Evolutionary conservation across 2,888 invertebrate species (phyloP).

Genomic region (Scaptomyza reducta): DNA sequence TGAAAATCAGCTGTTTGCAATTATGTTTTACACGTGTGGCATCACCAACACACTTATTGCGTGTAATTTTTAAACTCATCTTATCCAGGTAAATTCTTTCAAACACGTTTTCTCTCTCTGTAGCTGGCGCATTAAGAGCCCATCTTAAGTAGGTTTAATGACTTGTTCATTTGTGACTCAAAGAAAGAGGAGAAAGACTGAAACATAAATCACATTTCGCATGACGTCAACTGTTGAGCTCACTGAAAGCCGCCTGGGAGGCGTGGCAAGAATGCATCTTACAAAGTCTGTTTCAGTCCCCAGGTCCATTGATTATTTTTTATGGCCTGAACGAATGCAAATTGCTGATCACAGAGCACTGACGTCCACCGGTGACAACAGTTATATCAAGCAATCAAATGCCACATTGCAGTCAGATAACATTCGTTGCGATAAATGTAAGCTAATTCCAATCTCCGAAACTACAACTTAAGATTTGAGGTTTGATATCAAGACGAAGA

Average conservation of each 20-base stretch:
- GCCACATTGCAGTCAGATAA: constrained; percentile 65
- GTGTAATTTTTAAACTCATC: background rate
- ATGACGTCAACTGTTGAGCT: constrained; percentile 51
- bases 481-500: constrained; percentile 29
- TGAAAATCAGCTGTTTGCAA: background rate
- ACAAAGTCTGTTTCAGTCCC: background rate
- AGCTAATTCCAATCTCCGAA: constrained; percentile 25
- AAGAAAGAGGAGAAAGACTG: constrained; percentile 23
- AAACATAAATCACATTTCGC: constrained; percentile 70
- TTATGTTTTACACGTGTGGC: background rate
- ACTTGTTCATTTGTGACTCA: constrained; percentile 57
- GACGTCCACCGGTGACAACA: constrained; percentile 14
- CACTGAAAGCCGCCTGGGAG: constrained; percentile 20
- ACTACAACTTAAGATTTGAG: constrained; percentile 39
- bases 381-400: constrained; percentile 56
- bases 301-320: constrained; percentile 26
- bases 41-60: background rate
- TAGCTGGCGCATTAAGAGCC: constrained; percentile 45
- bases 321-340: constrained; percentile 40
- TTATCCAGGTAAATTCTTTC: background rate
- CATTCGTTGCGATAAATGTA: constrained; percentile 53
- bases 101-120: constrained; percentile 5
- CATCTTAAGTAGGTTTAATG: constrained; percentile 76
- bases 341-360: constrained; percentile 9
- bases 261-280: background rate